Conservation (phyloP, 23 tunicate species). For the Pegea sp. region DNA sequence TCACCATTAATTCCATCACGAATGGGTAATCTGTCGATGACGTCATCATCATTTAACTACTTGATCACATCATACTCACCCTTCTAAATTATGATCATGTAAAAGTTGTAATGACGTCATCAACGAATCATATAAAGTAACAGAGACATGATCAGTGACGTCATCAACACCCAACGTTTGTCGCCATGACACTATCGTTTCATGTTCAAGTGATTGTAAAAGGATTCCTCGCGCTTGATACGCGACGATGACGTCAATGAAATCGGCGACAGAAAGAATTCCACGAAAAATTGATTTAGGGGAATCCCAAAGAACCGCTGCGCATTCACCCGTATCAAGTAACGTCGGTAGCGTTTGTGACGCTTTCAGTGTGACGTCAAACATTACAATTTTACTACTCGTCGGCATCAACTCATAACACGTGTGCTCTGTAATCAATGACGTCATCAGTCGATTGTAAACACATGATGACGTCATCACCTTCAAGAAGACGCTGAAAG, state of each 20-base stretch:
- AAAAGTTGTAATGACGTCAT: not conserved
- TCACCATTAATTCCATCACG: slow-evolving; percentile 46
- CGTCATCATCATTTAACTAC: too few species aligned
- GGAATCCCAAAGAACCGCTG: slow-evolving; percentile 75
- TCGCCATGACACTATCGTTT: slow-evolving; percentile 30
- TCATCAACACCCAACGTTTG: slow-evolving; percentile 8
- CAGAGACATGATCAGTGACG: too few species aligned
- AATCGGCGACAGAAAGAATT: slow-evolving; percentile 68
- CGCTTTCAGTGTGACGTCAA: slow-evolving; percentile 42
- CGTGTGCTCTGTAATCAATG: slow-evolving; percentile 88
- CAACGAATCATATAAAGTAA: not conserved
- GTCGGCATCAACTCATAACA: slow-evolving; percentile 94
- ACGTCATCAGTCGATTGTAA: too few species aligned
- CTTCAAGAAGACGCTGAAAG: too few species aligned
- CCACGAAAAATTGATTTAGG: slow-evolving; percentile 22
- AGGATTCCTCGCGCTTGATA: slow-evolving; percentile 23
- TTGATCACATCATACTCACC: too few species aligned
- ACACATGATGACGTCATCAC: too few species aligned
- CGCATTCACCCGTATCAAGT: slow-evolving; percentile 33
- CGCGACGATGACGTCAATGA: slow-evolving; percentile 33
- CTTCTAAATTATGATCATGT: too few species aligned
- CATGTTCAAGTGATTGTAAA: slow-evolving; percentile 8
- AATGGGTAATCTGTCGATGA: slow-evolving; percentile 55
- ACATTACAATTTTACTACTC: slow-evolving; percentile 62
- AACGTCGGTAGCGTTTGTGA: slow-evolving; percentile 59